Evolutionary conservation across 2,797 vertebrate genomes (phyloP), one percentile per base, ranked within the genome.

Genomic region (Botia almorhae): DNA sequence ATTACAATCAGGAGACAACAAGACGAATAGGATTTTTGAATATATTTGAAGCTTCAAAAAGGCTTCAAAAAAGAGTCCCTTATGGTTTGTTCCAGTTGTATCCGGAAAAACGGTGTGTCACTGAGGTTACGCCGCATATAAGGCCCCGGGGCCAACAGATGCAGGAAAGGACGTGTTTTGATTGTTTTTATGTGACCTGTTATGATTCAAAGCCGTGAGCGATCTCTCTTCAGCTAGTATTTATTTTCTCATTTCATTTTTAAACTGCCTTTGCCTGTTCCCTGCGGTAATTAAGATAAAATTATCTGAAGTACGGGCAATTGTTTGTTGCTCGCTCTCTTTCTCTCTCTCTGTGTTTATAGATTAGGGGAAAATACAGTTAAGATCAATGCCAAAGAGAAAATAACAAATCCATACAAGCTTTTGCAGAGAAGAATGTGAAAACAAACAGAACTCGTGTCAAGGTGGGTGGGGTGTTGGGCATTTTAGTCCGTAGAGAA

Each of bases 171-270:
- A 85, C 79, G 29, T 81, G 53, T 80, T 82, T 80, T 21, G 58
- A 83, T 81, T 85, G 75, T 80, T 83, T 84, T 83, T 67, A 63
- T 75, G 74, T 80, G 81, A 85, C 82, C 84, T 77, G 82, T 82
- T 83, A 71, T 77, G 74, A 81, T 80, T 80, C 50, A 55, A 55
- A 58, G 84, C 85, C 77, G 50, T 23, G 17, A 82, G 85, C 83
- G 17, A 77, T 85, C 81, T 46, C 69, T 85, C 55, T 78, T 80
- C 81, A 77, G 74, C 72, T 75, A 67, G 63, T 83, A 63, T 83
- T 82, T 85, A 84, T 84, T 80, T 80, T 81, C 61, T 79, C 46
- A 82, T 85, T 84, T 83, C 75, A 82, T 83, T 84, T 84, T 80
- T 82, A 70, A 85, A 87, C 69, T 74, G 72, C 83, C 80, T 81